phyloP scores from a whole-genome alignment of 2,797 vertebrate species.

The Myotis planiceps region DNA sequence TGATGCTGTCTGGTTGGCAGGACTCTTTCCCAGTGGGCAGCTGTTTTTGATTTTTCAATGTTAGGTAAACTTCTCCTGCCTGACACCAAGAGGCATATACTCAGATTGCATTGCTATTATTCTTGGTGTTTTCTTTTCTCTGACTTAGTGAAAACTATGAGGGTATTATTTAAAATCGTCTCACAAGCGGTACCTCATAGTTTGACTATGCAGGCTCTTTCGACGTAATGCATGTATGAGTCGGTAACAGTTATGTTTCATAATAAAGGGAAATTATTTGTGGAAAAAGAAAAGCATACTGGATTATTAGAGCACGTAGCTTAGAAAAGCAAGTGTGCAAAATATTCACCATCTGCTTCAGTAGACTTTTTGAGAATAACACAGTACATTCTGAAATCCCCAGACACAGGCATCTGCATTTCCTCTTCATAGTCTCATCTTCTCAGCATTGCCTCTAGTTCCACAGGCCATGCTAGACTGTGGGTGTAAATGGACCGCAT shows the following conservation, averaged over 20 bases:
- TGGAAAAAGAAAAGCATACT: not conserved
- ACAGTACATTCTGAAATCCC: not conserved
- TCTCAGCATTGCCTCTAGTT: not conserved
- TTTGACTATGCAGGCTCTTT: not conserved
- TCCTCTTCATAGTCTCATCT: not conserved
- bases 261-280: constrained; percentile 25
- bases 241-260: not conserved
- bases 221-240: not conserved
- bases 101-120: not conserved
- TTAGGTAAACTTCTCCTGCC: not conserved
- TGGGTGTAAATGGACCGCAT: not conserved
- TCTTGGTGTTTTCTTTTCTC: not conserved
- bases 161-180: not conserved
- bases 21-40: not conserved
- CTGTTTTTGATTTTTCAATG: not conserved
- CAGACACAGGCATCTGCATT: not conserved
- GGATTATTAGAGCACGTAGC: not conserved
- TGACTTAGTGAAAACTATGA: not conserved
- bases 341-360: not conserved
- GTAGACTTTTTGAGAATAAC: not conserved
- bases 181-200: not conserved
- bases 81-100: not conserved
- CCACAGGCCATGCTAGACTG: not conserved
- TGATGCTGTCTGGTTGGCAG: not conserved
- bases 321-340: constrained; percentile 32